phyloP scores from a whole-genome alignment of 2,113 vertebrate genomes.

The Aegithalos caudatus region DNA sequence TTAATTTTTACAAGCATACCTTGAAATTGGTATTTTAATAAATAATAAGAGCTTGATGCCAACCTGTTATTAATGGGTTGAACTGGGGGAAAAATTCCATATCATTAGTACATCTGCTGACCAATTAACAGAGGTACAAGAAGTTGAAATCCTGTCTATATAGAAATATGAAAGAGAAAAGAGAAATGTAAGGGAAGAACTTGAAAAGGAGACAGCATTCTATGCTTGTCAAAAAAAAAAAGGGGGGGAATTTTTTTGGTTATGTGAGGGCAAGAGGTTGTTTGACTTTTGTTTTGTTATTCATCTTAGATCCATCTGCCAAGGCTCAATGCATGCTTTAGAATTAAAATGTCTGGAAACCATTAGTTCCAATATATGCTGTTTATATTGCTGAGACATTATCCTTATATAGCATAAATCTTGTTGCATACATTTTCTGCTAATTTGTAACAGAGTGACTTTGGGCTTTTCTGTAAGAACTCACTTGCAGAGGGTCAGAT shows the following conservation, averaged over 20 bases:
- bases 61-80: not conserved
- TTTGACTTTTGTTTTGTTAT: not conserved
- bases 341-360: not conserved
- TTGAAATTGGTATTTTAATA: not conserved
- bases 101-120: not conserved
- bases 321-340: not conserved
- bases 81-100: accelerated
- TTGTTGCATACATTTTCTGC: not conserved
- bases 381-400: not conserved
- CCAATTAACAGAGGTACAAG: not conserved
- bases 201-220: not conserved
- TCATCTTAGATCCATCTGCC: not conserved
- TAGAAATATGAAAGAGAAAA: not conserved
- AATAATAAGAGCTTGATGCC: not conserved
- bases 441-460: not conserved
- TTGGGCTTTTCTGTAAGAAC: not conserved
- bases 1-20: not conserved
- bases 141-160: not conserved
- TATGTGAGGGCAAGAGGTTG: not conserved
- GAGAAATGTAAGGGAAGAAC: not conserved
- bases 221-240: accelerated
- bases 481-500: not conserved
- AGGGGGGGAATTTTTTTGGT: accelerated
- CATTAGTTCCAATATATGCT: not conserved
- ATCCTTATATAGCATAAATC: not conserved